Percentiles rank a stretch among this genome's conserved stretches.
Conservation (phyloP, 2,888 invertebrate species). For the Macaria liturata region DNA sequence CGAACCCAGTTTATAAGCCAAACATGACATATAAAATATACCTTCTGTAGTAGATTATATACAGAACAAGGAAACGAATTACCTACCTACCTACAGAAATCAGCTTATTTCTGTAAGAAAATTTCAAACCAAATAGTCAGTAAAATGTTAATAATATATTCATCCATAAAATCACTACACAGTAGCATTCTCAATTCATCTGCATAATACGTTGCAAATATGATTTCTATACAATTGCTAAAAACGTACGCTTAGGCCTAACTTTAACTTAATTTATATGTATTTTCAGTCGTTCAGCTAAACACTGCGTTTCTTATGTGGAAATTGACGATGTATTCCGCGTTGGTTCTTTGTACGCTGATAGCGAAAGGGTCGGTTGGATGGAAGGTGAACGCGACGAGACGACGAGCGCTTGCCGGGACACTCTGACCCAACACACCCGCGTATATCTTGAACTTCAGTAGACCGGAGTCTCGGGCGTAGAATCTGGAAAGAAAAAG, state of each 20-base stretch:
- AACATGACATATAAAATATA: too few relatives aligned
- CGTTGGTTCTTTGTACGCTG: slow-evolving; percentile 95
- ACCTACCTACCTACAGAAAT: too few relatives aligned
- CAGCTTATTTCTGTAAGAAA: too few relatives aligned
- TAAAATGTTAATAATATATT: not conserved
- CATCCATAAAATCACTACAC: slow-evolving; percentile 36
- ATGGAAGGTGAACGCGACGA: slow-evolving; percentile 98
- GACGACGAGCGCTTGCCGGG: slow-evolving; percentile 87
- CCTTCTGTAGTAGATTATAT: too few relatives aligned
- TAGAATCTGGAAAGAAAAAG: slow-evolving; percentile 85
- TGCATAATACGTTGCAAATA: slow-evolving; percentile 18
- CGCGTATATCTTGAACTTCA: slow-evolving; percentile 95
- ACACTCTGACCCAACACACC: slow-evolving; percentile 89
- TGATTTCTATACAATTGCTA: slow-evolving; percentile 10
- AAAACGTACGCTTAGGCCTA: too few relatives aligned
- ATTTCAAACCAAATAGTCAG: too few relatives aligned
- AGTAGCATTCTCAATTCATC: slow-evolving; percentile 33
- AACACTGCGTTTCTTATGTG: slow-evolving; percentile 89
- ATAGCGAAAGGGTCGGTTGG: slow-evolving; percentile 98
- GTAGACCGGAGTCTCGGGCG: slow-evolving; percentile 90
- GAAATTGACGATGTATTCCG: slow-evolving; percentile 97
- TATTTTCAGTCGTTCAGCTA: slow-evolving; percentile 48
- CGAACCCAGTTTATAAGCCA: too few relatives aligned
- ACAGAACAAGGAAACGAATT: too few relatives aligned
- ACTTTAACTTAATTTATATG: too few relatives aligned